Percentiles rank a stretch among this genome's conserved stretches.
Evolutionary conservation across 35 echinoderm and acorn worm species (phyloP).

Genomic region (Anneissia japonica): DNA sequence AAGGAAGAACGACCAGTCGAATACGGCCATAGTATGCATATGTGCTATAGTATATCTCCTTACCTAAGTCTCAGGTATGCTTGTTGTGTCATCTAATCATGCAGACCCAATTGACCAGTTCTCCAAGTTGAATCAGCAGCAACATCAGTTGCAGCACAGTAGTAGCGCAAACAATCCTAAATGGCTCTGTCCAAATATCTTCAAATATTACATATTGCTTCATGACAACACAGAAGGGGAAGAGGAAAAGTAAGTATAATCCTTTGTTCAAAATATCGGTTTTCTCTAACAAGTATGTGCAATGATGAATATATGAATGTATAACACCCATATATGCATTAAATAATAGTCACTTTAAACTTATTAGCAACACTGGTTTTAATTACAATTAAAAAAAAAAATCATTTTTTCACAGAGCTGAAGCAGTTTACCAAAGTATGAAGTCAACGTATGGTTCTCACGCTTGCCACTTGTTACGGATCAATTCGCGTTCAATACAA

Average conservation of each 20-base stretch:
- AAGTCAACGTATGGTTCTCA: slow-evolving; percentile 89
- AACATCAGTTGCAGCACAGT: slow-evolving; percentile 84
- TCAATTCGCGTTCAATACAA: slow-evolving; percentile 66
- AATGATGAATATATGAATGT: no score
- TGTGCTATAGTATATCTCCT: slow-evolving; percentile 43
- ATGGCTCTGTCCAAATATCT: slow-evolving; percentile 93
- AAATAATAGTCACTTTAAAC: no score
- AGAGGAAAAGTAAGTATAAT: slow-evolving; percentile 89
- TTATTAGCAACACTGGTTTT: no score
- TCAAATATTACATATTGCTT: slow-evolving; percentile 90
- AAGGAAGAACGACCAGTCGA: no score
- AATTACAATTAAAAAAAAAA: no score
- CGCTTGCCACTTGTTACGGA: slow-evolving; percentile 79
- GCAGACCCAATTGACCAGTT: slow-evolving; percentile 95
- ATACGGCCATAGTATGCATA: no score
- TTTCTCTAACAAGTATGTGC: neutral
- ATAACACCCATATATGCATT: no score
- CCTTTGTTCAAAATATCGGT: neutral
- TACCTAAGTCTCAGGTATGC: slow-evolving; percentile 64
- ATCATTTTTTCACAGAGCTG: slow-evolving; percentile 69
- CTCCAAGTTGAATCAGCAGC: slow-evolving; percentile 81
- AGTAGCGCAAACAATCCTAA: slow-evolving; percentile 55
- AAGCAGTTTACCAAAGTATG: slow-evolving; percentile 96
- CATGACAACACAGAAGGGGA: slow-evolving; percentile 98
- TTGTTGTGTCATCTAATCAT: slow-evolving; percentile 85